Conservation (phyloP, 2,113 vertebrate genomes). For the Cnemophilus loriae region DNA sequence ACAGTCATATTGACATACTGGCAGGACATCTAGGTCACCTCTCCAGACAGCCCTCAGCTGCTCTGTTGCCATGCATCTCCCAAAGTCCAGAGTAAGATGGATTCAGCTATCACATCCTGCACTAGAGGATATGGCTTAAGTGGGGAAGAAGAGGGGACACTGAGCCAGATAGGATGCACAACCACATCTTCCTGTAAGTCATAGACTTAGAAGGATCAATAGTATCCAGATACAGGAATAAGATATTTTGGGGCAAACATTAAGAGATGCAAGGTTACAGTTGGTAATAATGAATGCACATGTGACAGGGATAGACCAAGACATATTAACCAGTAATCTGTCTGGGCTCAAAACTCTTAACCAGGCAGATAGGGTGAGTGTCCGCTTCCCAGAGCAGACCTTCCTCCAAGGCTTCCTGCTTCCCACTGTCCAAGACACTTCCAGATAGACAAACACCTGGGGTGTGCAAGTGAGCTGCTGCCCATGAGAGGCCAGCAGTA, state of each 20-base stretch:
- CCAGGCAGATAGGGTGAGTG: neutral
- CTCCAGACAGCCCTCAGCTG: neutral
- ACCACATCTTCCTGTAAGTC: neutral
- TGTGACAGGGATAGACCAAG: neutral
- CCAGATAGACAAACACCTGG: neutral
- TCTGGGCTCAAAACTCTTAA: neutral
- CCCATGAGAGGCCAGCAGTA: accelerated
- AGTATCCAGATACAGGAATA: neutral
- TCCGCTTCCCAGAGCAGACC: neutral
- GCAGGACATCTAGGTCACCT: neutral
- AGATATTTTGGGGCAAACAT: neutral
- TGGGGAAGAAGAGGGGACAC: accelerated
- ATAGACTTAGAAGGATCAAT: neutral
- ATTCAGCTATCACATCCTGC: neutral
- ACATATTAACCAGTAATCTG: neutral
- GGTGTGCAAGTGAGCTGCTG: accelerated
- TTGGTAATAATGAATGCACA: neutral
- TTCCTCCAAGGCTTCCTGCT: neutral
- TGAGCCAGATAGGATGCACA: neutral
- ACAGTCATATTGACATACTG: neutral
- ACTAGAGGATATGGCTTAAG: neutral
- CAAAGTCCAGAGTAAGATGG: neutral
- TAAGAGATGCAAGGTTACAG: neutral
- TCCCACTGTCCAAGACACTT: neutral
- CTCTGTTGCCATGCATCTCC: neutral